phyloP scores from a whole-genome alignment of 2,113 vertebrate genomes.

The Ammodytes dubius region DNA sequence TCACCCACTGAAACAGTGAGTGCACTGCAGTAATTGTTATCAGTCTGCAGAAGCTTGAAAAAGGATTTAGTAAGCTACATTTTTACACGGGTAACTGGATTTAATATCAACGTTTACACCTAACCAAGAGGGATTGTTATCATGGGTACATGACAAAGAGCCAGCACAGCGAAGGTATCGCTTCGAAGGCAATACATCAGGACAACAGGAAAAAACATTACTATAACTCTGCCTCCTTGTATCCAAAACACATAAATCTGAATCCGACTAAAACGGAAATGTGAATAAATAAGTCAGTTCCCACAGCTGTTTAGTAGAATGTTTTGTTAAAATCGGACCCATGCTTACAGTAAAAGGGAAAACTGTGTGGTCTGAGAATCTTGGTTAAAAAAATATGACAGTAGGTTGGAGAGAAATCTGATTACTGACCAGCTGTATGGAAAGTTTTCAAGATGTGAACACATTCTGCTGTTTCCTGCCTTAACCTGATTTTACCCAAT shows the following conservation, averaged over 20 bases:
- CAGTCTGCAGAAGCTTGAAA: not conserved
- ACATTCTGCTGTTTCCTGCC: conserved; percentile 31
- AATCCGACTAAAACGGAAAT: conserved; percentile 28
- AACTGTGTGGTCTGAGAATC: not conserved
- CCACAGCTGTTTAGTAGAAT: conserved; percentile 14
- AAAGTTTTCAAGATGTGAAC: conserved; percentile 38
- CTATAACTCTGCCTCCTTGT: not conserved
- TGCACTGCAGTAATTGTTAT: not conserved
- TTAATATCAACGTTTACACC: not conserved
- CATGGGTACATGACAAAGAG: conserved; percentile 4
- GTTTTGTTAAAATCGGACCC: not conserved
- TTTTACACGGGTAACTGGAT: not conserved
- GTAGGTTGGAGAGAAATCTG: conserved; percentile 24
- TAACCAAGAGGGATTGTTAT: not conserved
- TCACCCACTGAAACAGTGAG: not conserved
- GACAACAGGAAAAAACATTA: conserved; percentile 26
- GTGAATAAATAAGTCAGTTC: conserved; percentile 2
- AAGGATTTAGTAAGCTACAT: not conserved
- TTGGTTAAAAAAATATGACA: conserved; percentile 24
- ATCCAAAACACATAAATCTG: conserved; percentile 35
- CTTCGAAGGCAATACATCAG: conserved; percentile 1
- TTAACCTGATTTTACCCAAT: conserved; percentile 31
- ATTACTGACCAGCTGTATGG: conserved; percentile 41
- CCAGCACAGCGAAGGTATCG: not conserved
- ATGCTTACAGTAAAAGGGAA: not conserved